Percentiles rank a stretch among this genome's conserved stretches.
phyloP scores from a whole-genome alignment of 2,797 vertebrate genomes.

The Premnoplex brunnescens region DNA sequence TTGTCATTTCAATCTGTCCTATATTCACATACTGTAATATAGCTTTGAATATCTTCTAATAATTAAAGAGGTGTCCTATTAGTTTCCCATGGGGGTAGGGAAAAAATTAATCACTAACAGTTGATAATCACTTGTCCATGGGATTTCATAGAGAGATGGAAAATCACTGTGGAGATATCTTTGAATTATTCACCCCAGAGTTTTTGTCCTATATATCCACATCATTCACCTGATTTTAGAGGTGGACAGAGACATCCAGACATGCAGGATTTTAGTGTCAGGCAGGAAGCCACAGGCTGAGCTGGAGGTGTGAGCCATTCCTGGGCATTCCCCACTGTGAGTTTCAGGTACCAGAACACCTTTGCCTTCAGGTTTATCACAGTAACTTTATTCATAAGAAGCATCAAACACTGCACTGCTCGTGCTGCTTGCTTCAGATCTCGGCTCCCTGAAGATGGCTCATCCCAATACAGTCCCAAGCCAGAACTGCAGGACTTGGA shows the following conservation, averaged over 20 bases:
- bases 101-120: neutral
- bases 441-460: neutral
- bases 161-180: neutral
- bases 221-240: neutral
- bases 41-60: neutral
- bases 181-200: neutral
- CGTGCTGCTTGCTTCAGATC: neutral
- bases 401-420: neutral
- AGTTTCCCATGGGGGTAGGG: neutral
- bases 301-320: neutral
- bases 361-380: neutral
- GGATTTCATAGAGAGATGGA: neutral
- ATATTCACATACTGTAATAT: neutral
- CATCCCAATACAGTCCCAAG: neutral
- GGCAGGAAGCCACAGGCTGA: neutral
- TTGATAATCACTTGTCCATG: neutral
- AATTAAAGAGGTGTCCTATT: neutral
- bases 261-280: neutral
- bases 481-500: neutral
- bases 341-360: neutral
- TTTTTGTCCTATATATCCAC: accelerated
- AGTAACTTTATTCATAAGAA: neutral
- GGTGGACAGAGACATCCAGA: accelerated
- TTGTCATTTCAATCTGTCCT: neutral
- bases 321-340: accelerated